Evolutionary conservation across 2,888 invertebrate species (phyloP).

Genomic region (Miltochrista miniata): DNA sequence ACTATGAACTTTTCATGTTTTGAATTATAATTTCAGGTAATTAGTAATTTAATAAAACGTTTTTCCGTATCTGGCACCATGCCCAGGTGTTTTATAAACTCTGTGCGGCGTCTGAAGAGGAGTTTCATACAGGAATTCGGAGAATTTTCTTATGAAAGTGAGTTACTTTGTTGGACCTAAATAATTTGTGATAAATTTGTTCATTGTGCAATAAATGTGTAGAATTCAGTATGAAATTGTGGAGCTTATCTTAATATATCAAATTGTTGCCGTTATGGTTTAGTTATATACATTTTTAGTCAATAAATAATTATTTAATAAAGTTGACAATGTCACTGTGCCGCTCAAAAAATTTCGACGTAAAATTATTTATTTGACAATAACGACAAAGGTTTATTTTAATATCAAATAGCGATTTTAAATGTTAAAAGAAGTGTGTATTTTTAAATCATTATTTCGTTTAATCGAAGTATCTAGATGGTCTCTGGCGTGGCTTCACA

Average conservation of each 20-base stretch:
- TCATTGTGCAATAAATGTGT: conserved; percentile 5
- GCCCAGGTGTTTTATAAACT: conserved; percentile 72
- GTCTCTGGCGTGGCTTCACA: not conserved
- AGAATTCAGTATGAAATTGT: conserved; percentile 1
- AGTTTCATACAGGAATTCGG: conserved; percentile 65
- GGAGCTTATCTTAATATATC: conserved; percentile 5
- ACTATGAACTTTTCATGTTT: conserved; percentile 45
- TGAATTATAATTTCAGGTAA: conserved; percentile 36
- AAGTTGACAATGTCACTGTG: conserved; percentile 29
- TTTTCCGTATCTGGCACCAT: conserved; percentile 46
- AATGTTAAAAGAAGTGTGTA: not conserved
- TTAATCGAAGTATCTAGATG: not conserved
- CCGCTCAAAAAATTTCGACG: conserved; percentile 12
- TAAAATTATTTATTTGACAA: conserved; percentile 12
- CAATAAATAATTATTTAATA: conserved; percentile 11
- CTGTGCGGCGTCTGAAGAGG: conserved; percentile 55
- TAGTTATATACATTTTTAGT: conserved; percentile 6
- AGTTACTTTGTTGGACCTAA: conserved; percentile 41
- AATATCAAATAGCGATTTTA: too few relatives aligned
- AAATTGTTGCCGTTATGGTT: not conserved
- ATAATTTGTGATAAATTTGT: conserved; percentile 20
- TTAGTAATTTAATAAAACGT: conserved; percentile 23
- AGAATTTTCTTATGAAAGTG: conserved; percentile 57
- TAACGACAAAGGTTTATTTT: conserved; percentile 2
- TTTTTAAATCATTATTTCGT: not conserved